These are phyloP conservation scores for Aphelinus certus DNA, from an alignment of 1,140 invertebrate species.

Conservation along the genomic window DNA sequence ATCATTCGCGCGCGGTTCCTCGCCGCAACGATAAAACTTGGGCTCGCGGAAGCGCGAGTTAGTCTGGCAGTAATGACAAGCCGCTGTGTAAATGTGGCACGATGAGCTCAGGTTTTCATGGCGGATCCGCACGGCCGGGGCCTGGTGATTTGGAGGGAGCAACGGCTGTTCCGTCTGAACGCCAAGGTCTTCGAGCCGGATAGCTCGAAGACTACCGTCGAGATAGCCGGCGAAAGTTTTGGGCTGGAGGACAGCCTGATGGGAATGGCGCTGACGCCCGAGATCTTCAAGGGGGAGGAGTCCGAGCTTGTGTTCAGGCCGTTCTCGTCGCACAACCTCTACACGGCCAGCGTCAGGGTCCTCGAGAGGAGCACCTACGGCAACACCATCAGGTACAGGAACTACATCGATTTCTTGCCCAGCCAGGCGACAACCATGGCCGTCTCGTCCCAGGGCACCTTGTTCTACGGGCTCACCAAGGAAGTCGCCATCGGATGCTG, in stretches of 20 bases:
- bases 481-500: conserved; percentile 58
- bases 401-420: conserved; percentile 58
- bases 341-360: conserved; percentile 41
- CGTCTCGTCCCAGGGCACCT: conserved; percentile 49
- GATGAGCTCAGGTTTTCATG: conserved; percentile 51
- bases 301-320: conserved; percentile 54
- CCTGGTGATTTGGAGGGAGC: conserved; percentile 49
- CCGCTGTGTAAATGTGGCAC: too few relatives aligned
- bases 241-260: conserved; percentile 58
- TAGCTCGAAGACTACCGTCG: conserved; percentile 37
- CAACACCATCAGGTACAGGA: conserved; percentile 36
- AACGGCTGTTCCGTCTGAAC: conserved; percentile 50
- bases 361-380: conserved; percentile 43
- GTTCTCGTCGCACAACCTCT: conserved; percentile 39
- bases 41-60: too few relatives aligned
- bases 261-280: conserved; percentile 55
- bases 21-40: too few relatives aligned
- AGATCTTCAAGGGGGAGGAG: conserved; percentile 1
- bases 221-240: conserved; percentile 55
- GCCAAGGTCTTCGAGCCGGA: conserved; percentile 42
- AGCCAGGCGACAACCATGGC: conserved; percentile 58
- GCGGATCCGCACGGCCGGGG: conserved; percentile 58
- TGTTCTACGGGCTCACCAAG: conserved; percentile 55
- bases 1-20: too few relatives aligned
- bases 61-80: too few relatives aligned